Conservation (phyloP, 2,113 vertebrate species). For the Pristiophorus japonicus region DNA sequence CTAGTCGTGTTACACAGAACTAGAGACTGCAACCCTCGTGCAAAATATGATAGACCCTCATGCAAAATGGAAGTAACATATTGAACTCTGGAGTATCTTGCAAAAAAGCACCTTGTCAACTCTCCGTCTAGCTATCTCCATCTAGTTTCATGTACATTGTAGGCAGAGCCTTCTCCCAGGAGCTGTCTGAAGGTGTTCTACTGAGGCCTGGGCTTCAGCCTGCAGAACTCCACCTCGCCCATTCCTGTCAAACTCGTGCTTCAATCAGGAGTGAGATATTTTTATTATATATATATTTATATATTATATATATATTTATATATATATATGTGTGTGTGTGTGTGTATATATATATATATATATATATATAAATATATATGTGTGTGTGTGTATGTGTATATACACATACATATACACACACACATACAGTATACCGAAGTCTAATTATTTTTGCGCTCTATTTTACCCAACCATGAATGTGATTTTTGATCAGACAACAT, state of each 20-base stretch:
- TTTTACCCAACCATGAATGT: conserved; percentile 17
- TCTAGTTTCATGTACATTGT: not conserved
- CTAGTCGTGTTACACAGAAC: not conserved
- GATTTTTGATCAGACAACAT: not conserved
- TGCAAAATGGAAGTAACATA: not conserved
- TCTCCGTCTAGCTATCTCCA: not conserved
- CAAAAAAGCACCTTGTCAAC: not conserved
- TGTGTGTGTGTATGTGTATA: not conserved
- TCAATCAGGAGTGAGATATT: not conserved
- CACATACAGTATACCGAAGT: not conserved
- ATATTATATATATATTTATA: not conserved
- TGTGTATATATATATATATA: no score
- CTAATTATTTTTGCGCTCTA: not conserved
- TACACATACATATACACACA: not conserved
- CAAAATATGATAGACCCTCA: not conserved
- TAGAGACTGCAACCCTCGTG: not conserved
- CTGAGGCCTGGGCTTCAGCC: not conserved
- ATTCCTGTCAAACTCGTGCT: not conserved
- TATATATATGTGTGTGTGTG: not conserved
- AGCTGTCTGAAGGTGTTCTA: not conserved
- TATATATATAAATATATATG: not conserved
- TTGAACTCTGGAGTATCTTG: not conserved
- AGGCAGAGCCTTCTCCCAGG: not conserved
- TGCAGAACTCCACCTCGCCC: not conserved
- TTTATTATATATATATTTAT: not conserved